A percentile compares a stretch with the other conserved stretches of the same genome.
phyloP scores from a whole-genome alignment of 2,797 vertebrate species.

The Okamejei kenojei region DNA sequence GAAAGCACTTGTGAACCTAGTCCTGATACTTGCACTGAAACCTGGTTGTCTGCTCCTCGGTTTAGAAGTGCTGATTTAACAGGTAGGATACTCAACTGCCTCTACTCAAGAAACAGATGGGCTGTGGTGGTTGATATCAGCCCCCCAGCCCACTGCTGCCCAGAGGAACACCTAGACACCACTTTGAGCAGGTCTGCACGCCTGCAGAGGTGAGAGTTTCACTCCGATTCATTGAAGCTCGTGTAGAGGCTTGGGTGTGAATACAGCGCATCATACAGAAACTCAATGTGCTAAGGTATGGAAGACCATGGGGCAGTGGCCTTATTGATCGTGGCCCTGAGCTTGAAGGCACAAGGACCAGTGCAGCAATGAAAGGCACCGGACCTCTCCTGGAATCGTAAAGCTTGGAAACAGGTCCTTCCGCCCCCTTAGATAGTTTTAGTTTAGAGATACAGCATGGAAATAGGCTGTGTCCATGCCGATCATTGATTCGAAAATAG shows the following conservation, averaged over 20 bases:
- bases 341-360: too few relatives aligned
- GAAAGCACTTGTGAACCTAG: not conserved
- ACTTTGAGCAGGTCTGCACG: not conserved
- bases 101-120: not conserved
- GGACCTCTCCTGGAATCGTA: too few relatives aligned
- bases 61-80: not conserved
- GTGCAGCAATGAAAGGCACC: too few relatives aligned
- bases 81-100: not conserved
- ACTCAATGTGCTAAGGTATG: not conserved
- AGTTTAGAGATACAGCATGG: too few relatives aligned
- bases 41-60: not conserved
- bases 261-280: not conserved
- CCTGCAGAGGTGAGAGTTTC: not conserved
- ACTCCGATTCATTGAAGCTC: not conserved
- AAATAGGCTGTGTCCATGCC: too few relatives aligned
- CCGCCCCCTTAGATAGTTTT: too few relatives aligned
- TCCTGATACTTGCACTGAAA: too few relatives aligned
- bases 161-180: not conserved
- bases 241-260: not conserved
- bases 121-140: not conserved
- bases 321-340: too few relatives aligned
- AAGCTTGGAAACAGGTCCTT: too few relatives aligned
- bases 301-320: too few relatives aligned
- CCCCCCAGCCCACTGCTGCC: not conserved
- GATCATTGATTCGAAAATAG: too few relatives aligned